Evolutionary conservation across 2,888 invertebrate species (phyloP), one percentile per base, ranked within the genome.

Genomic region (Noctuana brunneofusca): DNA sequence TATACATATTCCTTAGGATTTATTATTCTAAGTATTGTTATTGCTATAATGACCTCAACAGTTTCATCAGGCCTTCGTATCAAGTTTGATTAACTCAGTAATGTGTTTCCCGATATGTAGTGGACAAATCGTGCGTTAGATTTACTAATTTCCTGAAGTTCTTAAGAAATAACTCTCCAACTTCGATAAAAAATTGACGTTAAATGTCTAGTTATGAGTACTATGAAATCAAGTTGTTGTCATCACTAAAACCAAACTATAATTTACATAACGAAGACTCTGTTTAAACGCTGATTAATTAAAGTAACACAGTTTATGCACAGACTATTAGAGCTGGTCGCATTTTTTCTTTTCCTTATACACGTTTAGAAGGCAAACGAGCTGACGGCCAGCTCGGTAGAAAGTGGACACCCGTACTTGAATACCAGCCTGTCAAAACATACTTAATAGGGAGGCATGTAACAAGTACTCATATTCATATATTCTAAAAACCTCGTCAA

Each of bases 401-500:
- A 62, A 62, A 62, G 60, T 62, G 54, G 48, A 38, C 27, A 55
- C 60, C 48, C 55, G 55, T 55, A 38, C 60, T 54, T 60, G 54
- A 54, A 60, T 43, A 43, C 62, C 48, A 49, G 49, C 55, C 38
- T 48, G 38, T 55, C 62, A 55, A 62, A 62, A 62, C 54, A 62
- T 62, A 55, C 60, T 62, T 54, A 54, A 48, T 60, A n/a, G 46
- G 60, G 24, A 54, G 32, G 27, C 43, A 43, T 43, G 56, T 48
- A 54, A 59, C 48, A 60, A 54, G 60, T 55, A 55, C 55, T 55
- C 62, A 62, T 62, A 62, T 62, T 62, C 62, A 62, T 62, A 60
- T 60, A 55, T 62, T 62, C 62, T 62, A 54, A 55, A 62, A 55
- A 62, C 55, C 62, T 55, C 38, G 62, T 62, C 49, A 55, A 38